A percentile compares a stretch with the other conserved stretches of the same genome.
These are phyloP conservation scores for Pinna nobilis DNA, from an alignment of 1,140 invertebrate genomes.

Conservation along the genomic window DNA sequence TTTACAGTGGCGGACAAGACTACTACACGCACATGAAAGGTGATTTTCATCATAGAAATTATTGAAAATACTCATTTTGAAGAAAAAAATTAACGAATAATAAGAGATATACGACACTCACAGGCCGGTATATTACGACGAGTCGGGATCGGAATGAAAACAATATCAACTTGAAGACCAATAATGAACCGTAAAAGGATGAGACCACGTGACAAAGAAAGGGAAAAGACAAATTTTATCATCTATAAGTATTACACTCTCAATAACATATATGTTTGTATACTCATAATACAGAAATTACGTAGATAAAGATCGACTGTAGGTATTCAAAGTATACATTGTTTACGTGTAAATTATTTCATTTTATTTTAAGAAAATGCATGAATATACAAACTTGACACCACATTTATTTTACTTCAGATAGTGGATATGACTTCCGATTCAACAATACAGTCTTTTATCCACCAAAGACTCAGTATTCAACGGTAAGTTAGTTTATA, in stretches of 20 bases:
- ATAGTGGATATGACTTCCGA: slow-evolving; percentile 53
- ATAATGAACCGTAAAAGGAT: too few relatives aligned
- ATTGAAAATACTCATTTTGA: neutral
- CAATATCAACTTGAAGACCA: too few relatives aligned
- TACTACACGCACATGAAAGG: slow-evolving; percentile 70
- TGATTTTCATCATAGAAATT: slow-evolving; percentile 8
- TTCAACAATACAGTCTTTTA: slow-evolving; percentile 47
- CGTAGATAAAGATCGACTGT: too few relatives aligned
- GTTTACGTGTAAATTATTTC: too few relatives aligned
- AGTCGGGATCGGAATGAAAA: neutral
- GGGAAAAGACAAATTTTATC: too few relatives aligned
- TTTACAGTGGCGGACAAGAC: slow-evolving; percentile 73
- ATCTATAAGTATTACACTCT: too few relatives aligned
- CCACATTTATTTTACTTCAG: slow-evolving; percentile 11
- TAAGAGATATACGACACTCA: neutral
- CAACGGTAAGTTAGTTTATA: slow-evolving; percentile 58
- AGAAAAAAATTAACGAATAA: neutral
- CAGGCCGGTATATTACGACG: neutral
- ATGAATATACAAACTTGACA: neutral
- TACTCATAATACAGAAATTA: too few relatives aligned
- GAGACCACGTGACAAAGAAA: too few relatives aligned
- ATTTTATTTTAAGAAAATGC: too few relatives aligned
- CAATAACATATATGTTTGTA: too few relatives aligned
- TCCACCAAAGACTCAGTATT: slow-evolving; percentile 47
- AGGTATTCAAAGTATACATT: too few relatives aligned